These are phyloP conservation scores for Acestrorhynchus altus DNA, from an alignment of 2,797 vertebrate species.

Conservation along the genomic window DNA sequence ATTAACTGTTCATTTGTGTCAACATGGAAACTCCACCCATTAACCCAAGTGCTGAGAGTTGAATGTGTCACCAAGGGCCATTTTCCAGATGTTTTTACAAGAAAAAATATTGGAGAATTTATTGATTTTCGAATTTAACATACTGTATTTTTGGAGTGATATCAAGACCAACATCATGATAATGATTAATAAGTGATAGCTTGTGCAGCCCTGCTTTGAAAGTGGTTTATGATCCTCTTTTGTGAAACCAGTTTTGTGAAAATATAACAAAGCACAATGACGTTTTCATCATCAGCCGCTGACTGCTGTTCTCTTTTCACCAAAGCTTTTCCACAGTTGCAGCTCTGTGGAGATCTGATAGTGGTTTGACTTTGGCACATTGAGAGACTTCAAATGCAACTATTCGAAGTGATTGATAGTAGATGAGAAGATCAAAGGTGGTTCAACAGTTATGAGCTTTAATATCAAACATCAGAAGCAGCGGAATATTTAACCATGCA, in stretches of 20 bases:
- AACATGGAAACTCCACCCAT: no score
- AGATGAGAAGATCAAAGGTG: conserved; percentile 28
- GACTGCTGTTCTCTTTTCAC: not conserved
- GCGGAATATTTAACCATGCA: conserved; percentile 17
- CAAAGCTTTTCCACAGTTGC: not conserved
- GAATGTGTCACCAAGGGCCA: no score
- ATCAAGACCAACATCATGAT: no score
- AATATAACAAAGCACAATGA: not conserved
- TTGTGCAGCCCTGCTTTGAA: not conserved
- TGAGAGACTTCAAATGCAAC: not conserved
- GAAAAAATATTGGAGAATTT: no score
- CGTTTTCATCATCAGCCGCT: not conserved
- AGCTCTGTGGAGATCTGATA: not conserved
- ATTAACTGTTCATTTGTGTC: no score
- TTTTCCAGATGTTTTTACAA: no score
- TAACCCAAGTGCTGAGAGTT: no score
- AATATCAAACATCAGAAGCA: conserved; percentile 16
- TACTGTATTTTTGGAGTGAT: no score
- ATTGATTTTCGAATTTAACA: no score
- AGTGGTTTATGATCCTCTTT: not conserved
- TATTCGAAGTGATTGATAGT: conserved; percentile 21
- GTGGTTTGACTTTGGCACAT: conserved; percentile 6
- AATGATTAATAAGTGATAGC: no score
- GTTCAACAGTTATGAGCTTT: conserved; percentile 1
- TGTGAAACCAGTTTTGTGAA: not conserved